Base-by-base conservation (phyloP, 2,888 invertebrate genomes). In the Sialis lutaria region DNA sequence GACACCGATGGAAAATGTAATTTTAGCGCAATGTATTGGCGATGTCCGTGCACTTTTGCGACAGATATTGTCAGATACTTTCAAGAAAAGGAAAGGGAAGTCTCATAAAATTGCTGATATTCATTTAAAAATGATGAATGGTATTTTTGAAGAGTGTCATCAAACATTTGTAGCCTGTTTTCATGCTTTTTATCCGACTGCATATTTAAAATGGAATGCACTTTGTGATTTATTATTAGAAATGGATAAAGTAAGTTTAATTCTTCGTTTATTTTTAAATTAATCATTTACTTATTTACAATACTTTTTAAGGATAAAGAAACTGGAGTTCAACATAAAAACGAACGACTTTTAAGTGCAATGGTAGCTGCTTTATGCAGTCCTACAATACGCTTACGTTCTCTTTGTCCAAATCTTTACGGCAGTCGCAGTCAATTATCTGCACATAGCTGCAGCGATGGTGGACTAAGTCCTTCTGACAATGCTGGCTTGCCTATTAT, bases 121-220 rank as follows among this genome's bases (percentile, higher is more conserved):
- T 63, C 74, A 74, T 8, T 58, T 74, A 40, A 74, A 75, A 48
- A 69, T 84, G 72, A 78, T 79, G 3, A 72, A 73, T 46, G 75
- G 82, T 33, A 84, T 95, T 52, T 66, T 93, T 47, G 83, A 85
- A 46, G 93, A 96, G 63, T 90, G 91, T 48, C 90, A 93, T 55
- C 77, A 79, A 47, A 91, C 93, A 1, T 89, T 92, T 60, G 84
- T 89, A 1, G 74, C 85, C 4, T 92, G 95, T 60, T 96, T 92
- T 59, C 91, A 95, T 64, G 91, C 91, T 0, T 96, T 97, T 67
- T 95, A 91, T 64, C 95, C 96, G 0, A 93, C 92, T 0, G 86
- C 89, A 0, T 82, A 81, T 46, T 68, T 95, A 45, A 95, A 95
- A 62, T 95, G 95, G 93, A 82, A 82, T 53, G 87, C 88, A 57